Conservation (phyloP, 2,113 vertebrate species). For the Xiphophorus hellerii region DNA sequence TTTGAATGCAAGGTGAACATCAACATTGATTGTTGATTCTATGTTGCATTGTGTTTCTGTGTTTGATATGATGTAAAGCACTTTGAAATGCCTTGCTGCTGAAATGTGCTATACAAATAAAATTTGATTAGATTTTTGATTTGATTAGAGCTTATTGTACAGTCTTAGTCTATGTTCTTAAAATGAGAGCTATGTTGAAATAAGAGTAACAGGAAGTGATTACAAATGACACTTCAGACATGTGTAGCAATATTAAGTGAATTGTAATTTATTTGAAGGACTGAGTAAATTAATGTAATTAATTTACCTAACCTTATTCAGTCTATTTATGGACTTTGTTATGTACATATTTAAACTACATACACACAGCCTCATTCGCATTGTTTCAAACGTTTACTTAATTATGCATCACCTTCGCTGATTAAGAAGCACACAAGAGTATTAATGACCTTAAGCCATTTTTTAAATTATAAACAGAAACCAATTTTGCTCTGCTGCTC, state of each 20-base stretch:
- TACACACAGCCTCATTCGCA: neutral
- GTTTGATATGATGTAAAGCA: no score
- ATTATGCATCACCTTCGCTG: neutral
- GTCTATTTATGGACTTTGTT: neutral
- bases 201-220: neutral
- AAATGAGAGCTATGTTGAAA: neutral
- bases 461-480: constrained; percentile 9
- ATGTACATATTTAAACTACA: neutral
- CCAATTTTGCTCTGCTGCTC: neutral
- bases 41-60: no score
- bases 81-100: no score
- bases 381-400: neutral
- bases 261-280: neutral
- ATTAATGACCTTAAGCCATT: constrained; percentile 1
- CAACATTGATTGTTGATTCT: no score
- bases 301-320: neutral
- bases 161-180: neutral
- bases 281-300: neutral
- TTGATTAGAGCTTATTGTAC: neutral
- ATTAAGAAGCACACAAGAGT: neutral
- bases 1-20: no score
- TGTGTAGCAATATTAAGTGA: neutral
- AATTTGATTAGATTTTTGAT: no score
- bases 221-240: neutral
- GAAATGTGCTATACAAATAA: no score